phyloP scores from a whole-genome alignment of 2,113 vertebrate genomes.

The Bujurquina vittata region DNA sequence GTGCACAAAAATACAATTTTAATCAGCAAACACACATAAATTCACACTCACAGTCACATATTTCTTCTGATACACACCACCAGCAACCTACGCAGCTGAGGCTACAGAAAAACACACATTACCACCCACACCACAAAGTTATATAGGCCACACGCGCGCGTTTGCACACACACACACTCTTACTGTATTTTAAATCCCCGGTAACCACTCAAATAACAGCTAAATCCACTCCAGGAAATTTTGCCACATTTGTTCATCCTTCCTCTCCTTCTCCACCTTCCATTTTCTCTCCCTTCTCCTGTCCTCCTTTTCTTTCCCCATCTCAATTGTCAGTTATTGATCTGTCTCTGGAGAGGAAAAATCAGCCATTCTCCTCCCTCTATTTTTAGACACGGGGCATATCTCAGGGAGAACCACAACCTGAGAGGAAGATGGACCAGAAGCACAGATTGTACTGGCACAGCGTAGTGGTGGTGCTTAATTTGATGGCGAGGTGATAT shows the following conservation, averaged over 20 bases:
- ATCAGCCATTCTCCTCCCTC: conserved; percentile 22
- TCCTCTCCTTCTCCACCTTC: neutral
- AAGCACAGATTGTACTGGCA: conserved; percentile 14
- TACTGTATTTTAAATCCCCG: neutral
- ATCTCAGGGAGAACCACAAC: conserved; percentile 24
- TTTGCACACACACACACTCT: neutral
- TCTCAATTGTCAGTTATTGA: conserved; percentile 64
- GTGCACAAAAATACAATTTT: neutral
- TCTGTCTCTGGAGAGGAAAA: conserved; percentile 55
- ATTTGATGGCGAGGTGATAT: conserved; percentile 18
- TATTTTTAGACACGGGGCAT: conserved; percentile 57
- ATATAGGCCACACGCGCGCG: conserved; percentile 23
- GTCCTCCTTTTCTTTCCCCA: neutral
- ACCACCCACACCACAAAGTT: conserved; percentile 38
- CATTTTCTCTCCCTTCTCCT: conserved; percentile 5
- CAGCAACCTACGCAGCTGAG: conserved; percentile 10
- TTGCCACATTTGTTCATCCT: neutral
- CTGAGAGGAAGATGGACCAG: conserved; percentile 1
- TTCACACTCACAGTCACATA: neutral
- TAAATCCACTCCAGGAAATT: neutral
- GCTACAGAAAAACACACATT: conserved; percentile 18
- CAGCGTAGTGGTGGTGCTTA: neutral
- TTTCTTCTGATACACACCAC: conserved; percentile 6
- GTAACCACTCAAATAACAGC: conserved; percentile 1
- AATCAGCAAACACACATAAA: neutral